These are phyloP conservation scores for Cryptotermes secundus DNA, from an alignment of 1,140 invertebrate genomes.

Conservation along the genomic window DNA sequence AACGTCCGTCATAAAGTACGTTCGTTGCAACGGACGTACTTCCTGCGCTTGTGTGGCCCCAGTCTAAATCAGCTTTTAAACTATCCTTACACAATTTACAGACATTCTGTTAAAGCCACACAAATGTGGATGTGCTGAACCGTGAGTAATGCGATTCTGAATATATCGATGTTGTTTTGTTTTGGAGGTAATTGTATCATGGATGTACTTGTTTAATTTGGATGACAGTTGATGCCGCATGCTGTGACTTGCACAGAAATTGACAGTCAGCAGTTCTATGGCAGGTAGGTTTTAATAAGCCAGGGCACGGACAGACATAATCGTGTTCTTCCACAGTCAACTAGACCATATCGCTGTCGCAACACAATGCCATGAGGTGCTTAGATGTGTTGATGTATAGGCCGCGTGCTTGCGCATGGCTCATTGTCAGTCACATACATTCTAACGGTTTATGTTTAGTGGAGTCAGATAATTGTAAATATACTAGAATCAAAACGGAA, in stretches of 20 bases:
- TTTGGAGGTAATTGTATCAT: neutral
- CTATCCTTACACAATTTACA: too few species aligned
- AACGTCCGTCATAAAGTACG: too few species aligned
- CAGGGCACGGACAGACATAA: neutral
- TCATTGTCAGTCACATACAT: neutral
- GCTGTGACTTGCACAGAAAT: neutral
- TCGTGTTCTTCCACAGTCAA: neutral
- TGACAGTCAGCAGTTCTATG: neutral
- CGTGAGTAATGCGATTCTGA: neutral
- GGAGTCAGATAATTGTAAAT: neutral
- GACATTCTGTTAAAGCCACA: too few species aligned
- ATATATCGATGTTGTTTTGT: neutral
- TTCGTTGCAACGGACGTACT: too few species aligned
- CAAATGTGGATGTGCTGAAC: too few species aligned
- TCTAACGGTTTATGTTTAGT: too few species aligned
- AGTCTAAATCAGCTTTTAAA: too few species aligned
- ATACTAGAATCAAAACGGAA: too few species aligned
- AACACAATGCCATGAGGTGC: neutral
- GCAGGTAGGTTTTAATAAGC: neutral
- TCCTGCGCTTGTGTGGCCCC: too few species aligned
- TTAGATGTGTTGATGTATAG: neutral
- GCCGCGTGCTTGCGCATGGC: neutral
- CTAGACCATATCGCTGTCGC: neutral
- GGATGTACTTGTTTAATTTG: neutral
- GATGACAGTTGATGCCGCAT: neutral